phyloP scores from a whole-genome alignment of 2,797 vertebrate species.

The Chaenodraco wilsoni region DNA sequence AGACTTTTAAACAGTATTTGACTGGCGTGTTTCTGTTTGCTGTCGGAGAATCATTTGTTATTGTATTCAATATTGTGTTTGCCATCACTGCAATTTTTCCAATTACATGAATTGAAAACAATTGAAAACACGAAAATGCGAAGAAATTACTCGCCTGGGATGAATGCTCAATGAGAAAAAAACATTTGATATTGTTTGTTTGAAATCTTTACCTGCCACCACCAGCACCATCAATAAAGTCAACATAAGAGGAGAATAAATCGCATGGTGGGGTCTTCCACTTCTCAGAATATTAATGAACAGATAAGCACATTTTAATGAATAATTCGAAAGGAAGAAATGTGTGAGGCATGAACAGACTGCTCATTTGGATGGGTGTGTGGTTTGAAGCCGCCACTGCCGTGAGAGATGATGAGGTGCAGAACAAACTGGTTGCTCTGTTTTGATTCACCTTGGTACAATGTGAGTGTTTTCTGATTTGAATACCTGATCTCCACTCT shows the following conservation, averaged over 20 bases:
- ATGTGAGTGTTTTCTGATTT: conserved; percentile 12
- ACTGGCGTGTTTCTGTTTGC: conserved; percentile 31
- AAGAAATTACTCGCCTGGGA: conserved; percentile 26
- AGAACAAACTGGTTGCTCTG: background rate
- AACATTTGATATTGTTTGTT: conserved; percentile 43
- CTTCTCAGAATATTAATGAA: conserved; percentile 42
- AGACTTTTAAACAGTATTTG: conserved; percentile 34
- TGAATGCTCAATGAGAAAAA: conserved; percentile 23
- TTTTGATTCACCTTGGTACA: conserved; percentile 16
- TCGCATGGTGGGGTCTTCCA: conserved; percentile 28
- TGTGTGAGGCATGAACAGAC: conserved; percentile 26
- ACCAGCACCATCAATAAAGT: conserved; percentile 37
- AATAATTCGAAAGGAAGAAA: conserved; percentile 48
- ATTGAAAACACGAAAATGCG: conserved; percentile 46
- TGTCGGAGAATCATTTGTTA: conserved; percentile 19
- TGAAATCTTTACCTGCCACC: conserved; percentile 51
- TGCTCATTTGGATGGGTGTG: conserved; percentile 20
- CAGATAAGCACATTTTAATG: conserved; percentile 52
- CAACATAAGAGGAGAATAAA: conserved; percentile 25
- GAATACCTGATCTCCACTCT: conserved; percentile 11
- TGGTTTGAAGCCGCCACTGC: conserved; percentile 23
- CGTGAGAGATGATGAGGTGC: conserved; percentile 1
- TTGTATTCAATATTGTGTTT: conserved; percentile 42
- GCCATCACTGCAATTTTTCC: conserved; percentile 31
- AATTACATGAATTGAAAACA: conserved; percentile 58